Percentiles rank a stretch among this genome's conserved stretches.
Conservation (phyloP, 92 coral and sea anemone species). For the Porites evermanni region DNA sequence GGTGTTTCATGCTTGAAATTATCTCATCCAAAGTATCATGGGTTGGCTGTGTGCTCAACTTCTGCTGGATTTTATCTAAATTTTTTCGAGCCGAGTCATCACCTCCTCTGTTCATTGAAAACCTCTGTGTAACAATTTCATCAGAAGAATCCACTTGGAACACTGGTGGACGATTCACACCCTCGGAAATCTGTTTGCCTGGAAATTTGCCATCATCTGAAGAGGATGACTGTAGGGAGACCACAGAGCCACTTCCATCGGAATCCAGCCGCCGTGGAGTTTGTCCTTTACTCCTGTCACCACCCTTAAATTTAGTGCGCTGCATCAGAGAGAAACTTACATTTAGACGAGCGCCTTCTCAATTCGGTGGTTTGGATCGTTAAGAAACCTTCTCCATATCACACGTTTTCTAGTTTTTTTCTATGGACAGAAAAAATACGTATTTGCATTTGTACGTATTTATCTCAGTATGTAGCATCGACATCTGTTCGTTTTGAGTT, state of each 20-base stretch:
- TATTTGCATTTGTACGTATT: too few species aligned
- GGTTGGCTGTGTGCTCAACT: conserved; percentile 55
- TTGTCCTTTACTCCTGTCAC: conserved; percentile 5
- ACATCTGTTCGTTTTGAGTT: conserved; percentile 3
- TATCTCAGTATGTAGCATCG: background rate
- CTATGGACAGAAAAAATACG: background rate
- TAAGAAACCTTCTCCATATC: background rate
- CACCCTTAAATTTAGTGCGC: conserved; percentile 1
- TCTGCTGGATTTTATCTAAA: conserved; percentile 62
- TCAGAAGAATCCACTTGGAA: conserved; percentile 6
- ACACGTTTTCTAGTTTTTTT: background rate
- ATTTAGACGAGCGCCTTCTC: background rate
- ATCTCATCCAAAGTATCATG: conserved; percentile 85
- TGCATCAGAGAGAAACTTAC: background rate
- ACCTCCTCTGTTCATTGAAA: background rate
- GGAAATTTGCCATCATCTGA: conserved; percentile 34
- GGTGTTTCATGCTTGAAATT: conserved; percentile 63
- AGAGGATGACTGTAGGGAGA: conserved; percentile 62
- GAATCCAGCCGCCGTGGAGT: conserved; percentile 40
- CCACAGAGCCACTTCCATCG: conserved; percentile 64
- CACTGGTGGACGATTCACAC: background rate
- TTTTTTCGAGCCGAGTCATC: conserved; percentile 33
- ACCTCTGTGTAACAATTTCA: conserved; percentile 10
- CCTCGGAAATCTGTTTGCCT: background rate
- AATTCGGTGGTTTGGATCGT: background rate